Evolutionary conservation across 2,113 vertebrate species (phyloP).

Genomic region (Hoplias malabaricus): DNA sequence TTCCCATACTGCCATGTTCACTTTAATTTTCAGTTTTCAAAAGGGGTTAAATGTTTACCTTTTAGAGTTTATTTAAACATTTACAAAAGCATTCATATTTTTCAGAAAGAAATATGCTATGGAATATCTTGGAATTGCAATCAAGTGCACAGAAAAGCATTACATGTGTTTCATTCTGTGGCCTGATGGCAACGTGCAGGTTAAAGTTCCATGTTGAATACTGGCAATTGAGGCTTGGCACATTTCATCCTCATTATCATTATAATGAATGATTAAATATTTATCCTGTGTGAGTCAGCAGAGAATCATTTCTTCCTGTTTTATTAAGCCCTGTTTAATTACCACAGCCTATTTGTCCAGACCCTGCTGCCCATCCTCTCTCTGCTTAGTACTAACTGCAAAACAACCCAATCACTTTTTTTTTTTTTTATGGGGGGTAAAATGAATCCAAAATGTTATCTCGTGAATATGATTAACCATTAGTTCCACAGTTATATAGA

Average conservation of each 20-base stretch:
- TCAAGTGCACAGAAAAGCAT: conserved; percentile 49
- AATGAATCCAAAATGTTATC: conserved; percentile 54
- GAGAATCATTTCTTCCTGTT: conserved; percentile 62
- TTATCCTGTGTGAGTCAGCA: conserved; percentile 60
- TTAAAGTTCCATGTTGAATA: conserved; percentile 49
- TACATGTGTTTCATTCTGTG: conserved; percentile 52
- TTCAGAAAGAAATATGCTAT: too few species aligned
- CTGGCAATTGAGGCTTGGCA: conserved; percentile 57
- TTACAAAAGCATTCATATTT: too few species aligned
- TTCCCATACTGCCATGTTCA: too few species aligned
- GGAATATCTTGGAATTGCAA: conserved; percentile 1
- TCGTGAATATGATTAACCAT: neutral
- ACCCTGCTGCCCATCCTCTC: conserved; percentile 47
- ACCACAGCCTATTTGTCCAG: conserved; percentile 67
- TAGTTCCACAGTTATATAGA: conserved; percentile 9
- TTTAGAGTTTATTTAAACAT: too few species aligned
- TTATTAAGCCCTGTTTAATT: conserved; percentile 76
- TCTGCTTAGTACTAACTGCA: conserved; percentile 54
- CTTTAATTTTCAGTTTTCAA: too few species aligned
- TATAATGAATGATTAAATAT: conserved; percentile 74
- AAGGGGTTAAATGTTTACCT: too few species aligned
- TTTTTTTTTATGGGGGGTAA: too few species aligned
- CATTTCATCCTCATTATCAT: conserved; percentile 64
- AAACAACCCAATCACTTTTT: conserved; percentile 58
- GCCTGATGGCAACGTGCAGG: conserved; percentile 53